These are phyloP conservation scores for Acheta domesticus DNA, from an alignment of 2,888 invertebrate species.

Conservation along the genomic window DNA sequence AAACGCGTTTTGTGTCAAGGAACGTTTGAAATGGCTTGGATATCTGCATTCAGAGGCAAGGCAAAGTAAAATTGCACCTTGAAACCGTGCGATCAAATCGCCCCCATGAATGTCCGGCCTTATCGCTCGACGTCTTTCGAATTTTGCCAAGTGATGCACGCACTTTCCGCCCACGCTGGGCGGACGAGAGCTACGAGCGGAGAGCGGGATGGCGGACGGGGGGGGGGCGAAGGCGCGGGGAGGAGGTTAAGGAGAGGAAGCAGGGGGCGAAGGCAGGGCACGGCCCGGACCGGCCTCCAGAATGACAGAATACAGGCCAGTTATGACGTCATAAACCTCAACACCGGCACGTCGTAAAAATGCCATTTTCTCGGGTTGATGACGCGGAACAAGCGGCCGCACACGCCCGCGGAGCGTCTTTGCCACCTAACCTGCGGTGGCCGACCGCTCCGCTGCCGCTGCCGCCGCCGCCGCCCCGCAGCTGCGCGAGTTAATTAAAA, in stretches of 20 bases:
- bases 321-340: slow-evolving; percentile 18
- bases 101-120: no score
- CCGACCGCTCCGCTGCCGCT: not conserved
- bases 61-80: no score
- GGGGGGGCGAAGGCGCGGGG: no score
- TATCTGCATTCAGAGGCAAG: no score
- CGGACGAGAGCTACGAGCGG: no score
- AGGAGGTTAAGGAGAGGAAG: not conserved
- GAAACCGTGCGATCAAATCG: no score
- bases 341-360: slow-evolving; percentile 18
- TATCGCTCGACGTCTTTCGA: no score
- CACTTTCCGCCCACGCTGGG: no score
- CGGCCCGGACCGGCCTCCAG: not conserved
- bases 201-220: no score
- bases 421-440: not conserved
- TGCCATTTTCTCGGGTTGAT: slow-evolving; percentile 1
- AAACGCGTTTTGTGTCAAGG: no score
- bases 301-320: slow-evolving; percentile 10
- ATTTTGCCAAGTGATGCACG: no score
- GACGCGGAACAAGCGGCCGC: not conserved
- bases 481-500: not conserved
- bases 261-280: not conserved
- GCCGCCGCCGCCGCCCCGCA: not conserved
- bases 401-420: not conserved
- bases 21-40: no score